Conservation (phyloP, 2,797 vertebrate species). For the Microhierax caerulescens region DNA sequence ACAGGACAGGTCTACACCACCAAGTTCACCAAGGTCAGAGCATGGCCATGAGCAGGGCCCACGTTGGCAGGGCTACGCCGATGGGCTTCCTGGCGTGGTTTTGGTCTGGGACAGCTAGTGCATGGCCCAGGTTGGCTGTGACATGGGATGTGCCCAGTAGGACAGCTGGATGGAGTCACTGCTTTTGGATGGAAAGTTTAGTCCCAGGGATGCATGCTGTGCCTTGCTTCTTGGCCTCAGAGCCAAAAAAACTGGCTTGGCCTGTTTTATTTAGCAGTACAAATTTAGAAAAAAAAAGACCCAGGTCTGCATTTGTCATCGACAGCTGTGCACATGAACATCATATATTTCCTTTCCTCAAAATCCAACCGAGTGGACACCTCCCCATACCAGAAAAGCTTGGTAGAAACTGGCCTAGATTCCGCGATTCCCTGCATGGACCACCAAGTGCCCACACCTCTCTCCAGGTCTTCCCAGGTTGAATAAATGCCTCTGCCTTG, state of each 20-base stretch:
- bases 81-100: background rate
- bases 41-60: background rate
- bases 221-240: background rate
- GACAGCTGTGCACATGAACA: background rate
- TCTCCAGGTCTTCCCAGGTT: background rate
- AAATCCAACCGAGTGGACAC: background rate
- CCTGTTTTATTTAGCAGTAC: background rate
- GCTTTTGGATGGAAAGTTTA: background rate
- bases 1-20: background rate
- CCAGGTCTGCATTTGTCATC: background rate
- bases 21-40: accelerated
- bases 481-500: background rate
- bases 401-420: background rate
- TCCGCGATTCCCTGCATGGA: background rate
- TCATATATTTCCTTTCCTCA: background rate
- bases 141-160: background rate
- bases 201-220: background rate
- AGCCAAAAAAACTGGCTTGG: conserved; percentile 13
- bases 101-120: background rate
- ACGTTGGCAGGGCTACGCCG: background rate
- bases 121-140: background rate
- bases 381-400: background rate
- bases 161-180: background rate
- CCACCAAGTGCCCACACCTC: background rate
- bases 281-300: background rate